phyloP scores from a whole-genome alignment of 2,888 invertebrate species.

The Drosophila buzzatii region DNA sequence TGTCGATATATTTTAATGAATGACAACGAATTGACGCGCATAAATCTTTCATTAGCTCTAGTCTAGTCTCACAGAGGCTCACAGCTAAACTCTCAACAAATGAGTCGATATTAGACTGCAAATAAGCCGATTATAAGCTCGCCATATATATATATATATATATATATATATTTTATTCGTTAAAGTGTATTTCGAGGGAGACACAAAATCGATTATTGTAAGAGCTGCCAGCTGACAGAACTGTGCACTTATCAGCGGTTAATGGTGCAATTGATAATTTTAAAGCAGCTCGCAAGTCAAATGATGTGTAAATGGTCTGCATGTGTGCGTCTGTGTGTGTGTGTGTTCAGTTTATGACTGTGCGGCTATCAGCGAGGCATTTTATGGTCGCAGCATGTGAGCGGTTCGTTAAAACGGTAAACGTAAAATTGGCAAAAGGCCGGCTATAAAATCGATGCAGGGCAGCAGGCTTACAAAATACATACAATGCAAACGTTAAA shows the following conservation, averaged over 20 bases:
- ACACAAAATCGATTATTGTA: slow-evolving; percentile 29
- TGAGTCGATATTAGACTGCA: slow-evolving; percentile 15
- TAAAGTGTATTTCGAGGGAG: slow-evolving; percentile 11
- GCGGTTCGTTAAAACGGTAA: slow-evolving; percentile 64
- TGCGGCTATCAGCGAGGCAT: slow-evolving; percentile 49
- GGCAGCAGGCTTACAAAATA: slow-evolving; percentile 33
- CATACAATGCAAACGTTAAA: slow-evolving; percentile 14
- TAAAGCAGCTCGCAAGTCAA: slow-evolving; percentile 58
- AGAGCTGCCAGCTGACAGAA: slow-evolving; percentile 19
- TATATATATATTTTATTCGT: slow-evolving; percentile 8
- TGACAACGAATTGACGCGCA: not conserved
- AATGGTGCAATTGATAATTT: slow-evolving; percentile 70
- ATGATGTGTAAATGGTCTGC: slow-evolving; percentile 66
- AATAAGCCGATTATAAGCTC: slow-evolving; percentile 9
- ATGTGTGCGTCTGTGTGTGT: slow-evolving; percentile 6
- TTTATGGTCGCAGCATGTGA: slow-evolving; percentile 59
- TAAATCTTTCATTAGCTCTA: not conserved
- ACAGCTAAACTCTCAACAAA: slow-evolving; percentile 2
- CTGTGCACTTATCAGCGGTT: slow-evolving; percentile 58
- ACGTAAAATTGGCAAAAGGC: slow-evolving; percentile 66
- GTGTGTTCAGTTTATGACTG: slow-evolving; percentile 44
- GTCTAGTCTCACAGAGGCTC: not conserved
- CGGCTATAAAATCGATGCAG: slow-evolving; percentile 72
- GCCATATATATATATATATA: no score
- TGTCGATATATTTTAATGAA: slow-evolving; percentile 23